Base-by-base conservation (phyloP, 1,140 invertebrate genomes). In the Ooceraea biroi region DNA sequence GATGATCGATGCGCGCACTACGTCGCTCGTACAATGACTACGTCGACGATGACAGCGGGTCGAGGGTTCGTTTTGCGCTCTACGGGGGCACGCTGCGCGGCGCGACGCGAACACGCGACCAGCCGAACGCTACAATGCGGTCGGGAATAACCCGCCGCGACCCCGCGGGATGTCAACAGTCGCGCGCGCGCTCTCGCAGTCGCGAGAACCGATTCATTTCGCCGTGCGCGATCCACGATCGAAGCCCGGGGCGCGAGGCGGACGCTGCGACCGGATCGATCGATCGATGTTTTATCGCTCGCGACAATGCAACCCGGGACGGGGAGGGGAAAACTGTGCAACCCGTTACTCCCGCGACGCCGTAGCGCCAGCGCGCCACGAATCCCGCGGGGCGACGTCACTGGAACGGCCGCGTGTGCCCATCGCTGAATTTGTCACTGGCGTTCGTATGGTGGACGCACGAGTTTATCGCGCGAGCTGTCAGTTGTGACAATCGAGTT, bases 231-330 rank as follows among this genome's bases (percentile, higher is more conserved):
- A 58, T 77, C 46, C 11, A 11, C n/a, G 41, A 25, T 60, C 72
- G 27, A 72, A 36, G 41, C 22, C 10, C 4, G 19, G 22, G 61
- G 30, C n/a, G 10, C 12, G 46, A n/a, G 14, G 1, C 5, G 12
- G 66, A 69, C 25, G 7, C 17, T 27, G 46, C 17, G 44, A 68
- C 7, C 44, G 65, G 25, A n/a, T 3, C 25, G 17, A 17, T 25
- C 44, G 44, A 17, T 77, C 74, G 60, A 66, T 55, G 48, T 78
- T n/a, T 78, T 65, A 77, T 69, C 48, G 19, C 11, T 17, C 17
- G 10, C 41, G 22, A 36, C 48, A 60, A 66, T 77, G 19, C 65
- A 25, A 48, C 58, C 65, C 74, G 74, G 25, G 36, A 66, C 17
- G 0, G 46, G n/a, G 25, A 17, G 10, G 41, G 27, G 48, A 11